phyloP scores from a whole-genome alignment of 2,797 vertebrate genomes.

The Diplodus puntazzo region DNA sequence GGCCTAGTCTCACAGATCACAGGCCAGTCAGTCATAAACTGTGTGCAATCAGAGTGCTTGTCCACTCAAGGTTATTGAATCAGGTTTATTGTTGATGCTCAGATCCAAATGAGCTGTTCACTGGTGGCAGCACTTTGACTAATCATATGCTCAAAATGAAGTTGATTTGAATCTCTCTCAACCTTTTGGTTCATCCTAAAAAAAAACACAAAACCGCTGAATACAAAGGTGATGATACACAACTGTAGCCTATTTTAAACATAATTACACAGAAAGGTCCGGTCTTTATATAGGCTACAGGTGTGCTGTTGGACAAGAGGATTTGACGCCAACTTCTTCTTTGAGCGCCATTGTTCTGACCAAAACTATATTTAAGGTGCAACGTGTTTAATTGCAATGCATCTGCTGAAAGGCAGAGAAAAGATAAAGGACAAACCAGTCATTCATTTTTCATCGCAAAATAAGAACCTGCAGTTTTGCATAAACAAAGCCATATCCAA shows the following conservation, averaged over 20 bases:
- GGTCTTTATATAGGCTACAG: conserved; percentile 60
- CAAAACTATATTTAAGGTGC: conserved; percentile 57
- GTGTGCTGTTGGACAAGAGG: conserved; percentile 45
- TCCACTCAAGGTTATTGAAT: neutral
- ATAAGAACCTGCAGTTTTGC: neutral
- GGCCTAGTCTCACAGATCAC: neutral
- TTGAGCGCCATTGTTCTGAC: conserved; percentile 54
- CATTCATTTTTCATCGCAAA: conserved; percentile 14
- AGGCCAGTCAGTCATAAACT: neutral
- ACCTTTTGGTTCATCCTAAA: conserved; percentile 32
- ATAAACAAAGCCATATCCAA: conserved; percentile 4
- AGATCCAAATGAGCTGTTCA: neutral
- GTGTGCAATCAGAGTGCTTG: neutral
- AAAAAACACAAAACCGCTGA: conserved; percentile 39
- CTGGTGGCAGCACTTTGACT: neutral
- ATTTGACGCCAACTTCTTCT: conserved; percentile 36
- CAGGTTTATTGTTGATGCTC: neutral
- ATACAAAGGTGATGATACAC: conserved; percentile 55
- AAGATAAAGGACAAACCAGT: conserved; percentile 21
- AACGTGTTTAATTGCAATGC: conserved; percentile 37
- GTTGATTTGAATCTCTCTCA: conserved; percentile 39
- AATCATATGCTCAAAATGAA: conserved; percentile 29
- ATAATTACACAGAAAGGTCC: conserved; percentile 62
- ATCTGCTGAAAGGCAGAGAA: conserved; percentile 31
- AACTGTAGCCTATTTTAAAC: conserved; percentile 53